A percentile compares a stretch with the other conserved stretches of the same genome.
Conservation (phyloP, 35 echinoderm and acorn worm genomes). For the Lytechinus variegatus region DNA sequence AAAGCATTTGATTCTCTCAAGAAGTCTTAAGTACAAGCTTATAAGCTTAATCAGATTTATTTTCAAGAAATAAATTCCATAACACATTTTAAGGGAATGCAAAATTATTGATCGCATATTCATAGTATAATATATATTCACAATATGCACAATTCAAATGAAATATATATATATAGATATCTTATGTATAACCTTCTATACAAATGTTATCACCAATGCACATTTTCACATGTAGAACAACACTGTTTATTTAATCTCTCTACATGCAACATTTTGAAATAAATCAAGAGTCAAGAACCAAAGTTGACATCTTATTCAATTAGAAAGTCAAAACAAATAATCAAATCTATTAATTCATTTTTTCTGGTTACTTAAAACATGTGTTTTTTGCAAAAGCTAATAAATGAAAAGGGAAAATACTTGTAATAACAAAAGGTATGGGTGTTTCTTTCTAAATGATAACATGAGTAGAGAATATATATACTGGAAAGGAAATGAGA, state of each 20-base stretch:
- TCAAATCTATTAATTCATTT: not conserved
- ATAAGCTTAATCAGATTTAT: not conserved
- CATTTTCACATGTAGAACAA: not conserved
- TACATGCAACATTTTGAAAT: not conserved
- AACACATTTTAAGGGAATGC: not conserved
- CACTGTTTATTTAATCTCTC: not conserved
- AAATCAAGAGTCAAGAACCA: not conserved
- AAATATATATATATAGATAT: not conserved
- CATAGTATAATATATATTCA: constrained; percentile 14
- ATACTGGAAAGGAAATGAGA: not conserved
- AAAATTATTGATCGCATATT: not conserved
- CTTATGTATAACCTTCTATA: constrained; percentile 6
- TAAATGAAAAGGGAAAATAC: not conserved
- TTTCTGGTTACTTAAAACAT: not conserved
- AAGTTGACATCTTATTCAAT: not conserved
- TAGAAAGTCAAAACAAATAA: not conserved
- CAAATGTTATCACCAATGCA: not conserved
- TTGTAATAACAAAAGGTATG: not conserved
- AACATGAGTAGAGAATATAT: not conserved
- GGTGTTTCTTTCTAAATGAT: not conserved
- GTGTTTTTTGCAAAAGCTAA: not conserved
- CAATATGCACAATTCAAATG: constrained; percentile 19
- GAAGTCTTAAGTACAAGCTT: not conserved
- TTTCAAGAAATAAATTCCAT: constrained; percentile 15
- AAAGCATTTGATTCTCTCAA: not conserved